Conservation (phyloP, 2,113 vertebrate species). For the Pluvianellus socialis region DNA sequence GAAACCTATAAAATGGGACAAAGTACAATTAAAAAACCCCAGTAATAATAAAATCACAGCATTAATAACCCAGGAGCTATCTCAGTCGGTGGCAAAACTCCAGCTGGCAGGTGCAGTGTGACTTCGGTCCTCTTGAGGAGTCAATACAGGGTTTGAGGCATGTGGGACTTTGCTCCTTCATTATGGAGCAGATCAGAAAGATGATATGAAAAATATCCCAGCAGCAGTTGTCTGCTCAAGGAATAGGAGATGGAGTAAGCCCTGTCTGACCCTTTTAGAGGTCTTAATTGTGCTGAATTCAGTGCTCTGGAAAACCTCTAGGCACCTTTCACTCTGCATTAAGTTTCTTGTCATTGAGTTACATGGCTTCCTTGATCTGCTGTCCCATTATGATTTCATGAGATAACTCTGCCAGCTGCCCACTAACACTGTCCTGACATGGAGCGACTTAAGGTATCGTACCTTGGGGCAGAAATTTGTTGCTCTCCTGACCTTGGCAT, state of each 20-base stretch:
- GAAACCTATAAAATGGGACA: not conserved
- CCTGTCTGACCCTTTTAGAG: not conserved
- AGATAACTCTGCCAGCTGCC: not conserved
- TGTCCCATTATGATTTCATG: not conserved
- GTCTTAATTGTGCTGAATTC: not conserved
- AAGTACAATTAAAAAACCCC: not conserved
- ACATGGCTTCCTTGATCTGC: not conserved
- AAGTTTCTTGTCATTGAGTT: not conserved
- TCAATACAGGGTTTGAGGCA: not conserved
- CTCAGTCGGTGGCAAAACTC: not conserved
- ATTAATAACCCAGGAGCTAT: not conserved
- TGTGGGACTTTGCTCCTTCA: not conserved
- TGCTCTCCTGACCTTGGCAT: not conserved
- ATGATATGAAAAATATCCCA: not conserved
- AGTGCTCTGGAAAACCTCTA: constrained; percentile 34
- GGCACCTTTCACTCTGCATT: constrained; percentile 32
- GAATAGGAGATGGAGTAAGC: not conserved
- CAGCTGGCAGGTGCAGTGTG: not conserved
- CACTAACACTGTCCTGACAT: not conserved
- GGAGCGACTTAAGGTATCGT: not conserved
- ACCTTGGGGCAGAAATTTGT: not conserved
- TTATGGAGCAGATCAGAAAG: not conserved
- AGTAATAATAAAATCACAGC: not conserved
- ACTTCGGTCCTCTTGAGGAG: not conserved
- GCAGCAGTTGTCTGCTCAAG: not conserved